A percentile compares a stretch with the other conserved stretches of the same genome.
phyloP scores from a whole-genome alignment of 2,888 invertebrate species.

The Gonocerus acuteangulatus region DNA sequence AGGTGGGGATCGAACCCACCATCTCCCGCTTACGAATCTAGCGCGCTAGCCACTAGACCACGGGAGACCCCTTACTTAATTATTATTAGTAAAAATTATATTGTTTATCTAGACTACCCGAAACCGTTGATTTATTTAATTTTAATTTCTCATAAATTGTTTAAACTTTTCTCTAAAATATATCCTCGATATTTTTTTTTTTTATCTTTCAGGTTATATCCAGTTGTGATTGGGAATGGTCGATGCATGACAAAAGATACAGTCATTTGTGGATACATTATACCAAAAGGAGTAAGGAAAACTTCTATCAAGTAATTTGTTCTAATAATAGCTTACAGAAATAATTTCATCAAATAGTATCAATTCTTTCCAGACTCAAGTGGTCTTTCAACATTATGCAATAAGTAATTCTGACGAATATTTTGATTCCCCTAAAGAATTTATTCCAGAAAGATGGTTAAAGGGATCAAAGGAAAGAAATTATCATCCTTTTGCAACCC shows the following conservation, averaged over 20 bases:
- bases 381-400: constrained; percentile 63
- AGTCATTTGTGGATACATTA: constrained; percentile 69
- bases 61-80: no score
- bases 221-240: constrained; percentile 80
- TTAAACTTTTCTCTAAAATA: no score
- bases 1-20: no score
- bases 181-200: not conserved
- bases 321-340: no score
- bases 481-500: constrained; percentile 63
- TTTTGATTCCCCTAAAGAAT: constrained; percentile 40
- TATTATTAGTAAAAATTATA: no score
- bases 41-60: no score
- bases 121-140: no score
- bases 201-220: constrained; percentile 58
- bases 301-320: no score
- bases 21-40: no score
- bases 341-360: no score
- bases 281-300: constrained; percentile 70
- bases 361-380: constrained; percentile 54
- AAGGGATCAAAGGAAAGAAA: constrained; percentile 35
- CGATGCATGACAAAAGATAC: constrained; percentile 71
- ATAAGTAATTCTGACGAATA: constrained; percentile 41
- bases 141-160: no score
- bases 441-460: constrained; percentile 42
- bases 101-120: no score